phyloP scores from a whole-genome alignment of 2,113 vertebrate species.

The Isichthys henryi region DNA sequence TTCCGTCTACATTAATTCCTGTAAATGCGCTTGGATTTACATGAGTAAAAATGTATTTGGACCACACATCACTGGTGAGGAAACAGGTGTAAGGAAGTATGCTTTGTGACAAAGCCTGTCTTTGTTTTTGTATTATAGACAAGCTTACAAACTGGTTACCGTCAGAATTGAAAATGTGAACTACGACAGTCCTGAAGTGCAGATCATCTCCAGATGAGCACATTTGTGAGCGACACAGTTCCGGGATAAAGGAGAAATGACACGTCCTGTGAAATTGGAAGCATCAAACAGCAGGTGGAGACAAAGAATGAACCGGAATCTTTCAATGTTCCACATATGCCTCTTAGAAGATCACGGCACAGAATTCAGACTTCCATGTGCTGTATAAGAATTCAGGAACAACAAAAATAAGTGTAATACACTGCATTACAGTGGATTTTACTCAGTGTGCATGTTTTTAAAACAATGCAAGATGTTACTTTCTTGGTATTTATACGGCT shows the following conservation, averaged over 20 bases:
- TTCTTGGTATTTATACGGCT: neutral
- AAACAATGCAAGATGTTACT: neutral
- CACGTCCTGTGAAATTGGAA: neutral
- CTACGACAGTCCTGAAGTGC: neutral
- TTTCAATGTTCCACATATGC: neutral
- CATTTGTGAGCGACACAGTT: neutral
- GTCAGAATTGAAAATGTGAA: neutral
- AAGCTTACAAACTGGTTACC: neutral
- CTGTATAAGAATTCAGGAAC: neutral
- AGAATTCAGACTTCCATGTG: neutral
- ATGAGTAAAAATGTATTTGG: neutral
- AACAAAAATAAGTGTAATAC: neutral
- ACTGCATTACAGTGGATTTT: neutral
- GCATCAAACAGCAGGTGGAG: constrained; percentile 8
- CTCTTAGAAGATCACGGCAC: neutral
- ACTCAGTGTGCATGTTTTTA: neutral
- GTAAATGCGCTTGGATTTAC: neutral
- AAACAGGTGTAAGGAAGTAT: neutral
- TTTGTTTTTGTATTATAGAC: neutral
- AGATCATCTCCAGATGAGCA: neutral
- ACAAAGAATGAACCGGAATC: neutral
- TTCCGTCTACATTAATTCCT: neutral
- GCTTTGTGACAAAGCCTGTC: neutral
- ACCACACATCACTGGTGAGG: neutral
- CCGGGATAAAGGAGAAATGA: neutral